phyloP scores from a whole-genome alignment of 2,113 vertebrate species.

The Microcebus lehilahytsara region DNA sequence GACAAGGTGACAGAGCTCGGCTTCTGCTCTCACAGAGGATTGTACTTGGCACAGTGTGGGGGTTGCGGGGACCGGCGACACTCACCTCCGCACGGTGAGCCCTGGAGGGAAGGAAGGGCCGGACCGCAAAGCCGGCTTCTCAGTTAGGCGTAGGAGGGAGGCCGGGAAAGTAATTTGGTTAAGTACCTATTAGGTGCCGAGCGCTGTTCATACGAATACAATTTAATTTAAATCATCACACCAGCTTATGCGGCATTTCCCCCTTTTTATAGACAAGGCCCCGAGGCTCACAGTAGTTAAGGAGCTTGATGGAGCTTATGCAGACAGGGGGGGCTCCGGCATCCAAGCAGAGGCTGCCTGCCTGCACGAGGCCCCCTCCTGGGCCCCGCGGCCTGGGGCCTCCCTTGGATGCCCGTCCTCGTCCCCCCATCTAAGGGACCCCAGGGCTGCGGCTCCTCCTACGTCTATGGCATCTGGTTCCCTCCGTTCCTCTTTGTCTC shows the following conservation, averaged over 20 bases:
- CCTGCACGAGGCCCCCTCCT: accelerated
- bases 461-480: background rate
- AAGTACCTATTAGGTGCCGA: slow-evolving; percentile 31
- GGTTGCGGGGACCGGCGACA: background rate
- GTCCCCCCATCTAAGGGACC: too few relatives aligned
- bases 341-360: background rate
- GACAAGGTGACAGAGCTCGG: background rate
- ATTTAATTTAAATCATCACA: slow-evolving; percentile 55
- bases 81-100: accelerated
- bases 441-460: background rate
- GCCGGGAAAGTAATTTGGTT: background rate
- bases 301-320: slow-evolving; percentile 1
- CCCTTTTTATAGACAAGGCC: slow-evolving; percentile 39
- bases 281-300: background rate
- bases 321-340: background rate
- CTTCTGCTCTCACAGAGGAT: background rate
- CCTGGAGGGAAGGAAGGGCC: background rate
- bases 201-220: background rate
- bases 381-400: accelerated
- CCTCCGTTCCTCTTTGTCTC: background rate
- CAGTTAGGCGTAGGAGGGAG: background rate
- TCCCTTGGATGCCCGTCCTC: accelerated
- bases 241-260: slow-evolving; percentile 26
- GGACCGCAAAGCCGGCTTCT: background rate
- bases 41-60: background rate